Evolutionary conservation across 2,888 invertebrate genomes (phyloP).

Genomic region (Epinotia nisella): DNA sequence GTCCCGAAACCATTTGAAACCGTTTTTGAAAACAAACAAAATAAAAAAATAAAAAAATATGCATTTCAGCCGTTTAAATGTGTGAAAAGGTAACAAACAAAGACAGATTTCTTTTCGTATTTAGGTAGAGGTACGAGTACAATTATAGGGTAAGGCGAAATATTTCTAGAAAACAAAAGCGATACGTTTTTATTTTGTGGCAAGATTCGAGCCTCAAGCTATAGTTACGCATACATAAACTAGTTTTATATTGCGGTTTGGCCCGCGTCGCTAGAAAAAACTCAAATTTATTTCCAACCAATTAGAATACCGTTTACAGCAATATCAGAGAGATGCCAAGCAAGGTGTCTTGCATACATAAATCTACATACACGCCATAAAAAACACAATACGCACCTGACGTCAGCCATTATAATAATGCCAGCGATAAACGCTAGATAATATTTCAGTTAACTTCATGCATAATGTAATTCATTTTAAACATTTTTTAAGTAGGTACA

Average conservation of each 20-base stretch:
- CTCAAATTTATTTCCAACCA: background rate
- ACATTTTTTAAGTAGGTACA: constrained; percentile 37
- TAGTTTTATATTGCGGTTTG: constrained; percentile 5
- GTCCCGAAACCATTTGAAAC: too few relatives aligned
- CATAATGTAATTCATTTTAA: constrained; percentile 41
- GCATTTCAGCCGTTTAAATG: too few relatives aligned
- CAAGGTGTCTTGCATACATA: constrained; percentile 2
- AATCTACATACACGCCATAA: constrained; percentile 35
- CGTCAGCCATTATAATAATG: constrained; percentile 41
- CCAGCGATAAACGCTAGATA: constrained; percentile 42
- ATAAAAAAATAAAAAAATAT: too few relatives aligned
- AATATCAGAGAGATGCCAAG: constrained; percentile 1
- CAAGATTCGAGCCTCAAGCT: background rate
- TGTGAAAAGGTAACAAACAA: too few relatives aligned
- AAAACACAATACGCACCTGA: constrained; percentile 41
- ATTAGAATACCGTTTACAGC: background rate
- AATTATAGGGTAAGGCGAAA: too few relatives aligned
- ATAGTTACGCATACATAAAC: background rate
- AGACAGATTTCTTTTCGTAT: too few relatives aligned
- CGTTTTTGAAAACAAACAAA: too few relatives aligned
- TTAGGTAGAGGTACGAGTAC: too few relatives aligned
- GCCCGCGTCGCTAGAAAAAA: background rate
- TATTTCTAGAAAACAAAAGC: too few relatives aligned
- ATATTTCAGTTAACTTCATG: constrained; percentile 43
- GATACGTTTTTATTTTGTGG: background rate